Evolutionary conservation across 2,888 invertebrate species (phyloP).

Genomic region (Iphiclides podalirius): DNA sequence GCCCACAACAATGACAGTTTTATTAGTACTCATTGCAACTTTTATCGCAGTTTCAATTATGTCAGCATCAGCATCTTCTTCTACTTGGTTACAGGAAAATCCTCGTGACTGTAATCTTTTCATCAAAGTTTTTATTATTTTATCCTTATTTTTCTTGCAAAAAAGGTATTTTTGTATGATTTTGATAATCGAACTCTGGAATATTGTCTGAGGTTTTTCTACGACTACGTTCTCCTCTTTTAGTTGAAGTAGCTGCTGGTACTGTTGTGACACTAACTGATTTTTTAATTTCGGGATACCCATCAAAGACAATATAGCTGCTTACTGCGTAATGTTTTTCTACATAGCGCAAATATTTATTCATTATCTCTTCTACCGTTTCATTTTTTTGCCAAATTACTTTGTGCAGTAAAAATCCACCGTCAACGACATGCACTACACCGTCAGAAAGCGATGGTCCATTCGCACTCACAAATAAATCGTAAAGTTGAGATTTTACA

Average conservation of each 20-base stretch:
- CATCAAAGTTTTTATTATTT: constrained; percentile 33
- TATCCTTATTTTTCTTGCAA: constrained; percentile 29
- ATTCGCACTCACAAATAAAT: constrained; percentile 27
- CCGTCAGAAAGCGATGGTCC: constrained; percentile 29
- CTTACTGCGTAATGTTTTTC: constrained; percentile 26
- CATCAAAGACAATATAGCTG: constrained; percentile 30
- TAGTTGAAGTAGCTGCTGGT: constrained; percentile 19
- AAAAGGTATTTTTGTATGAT: not conserved
- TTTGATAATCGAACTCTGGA: constrained; percentile 31
- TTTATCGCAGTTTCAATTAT: not conserved
- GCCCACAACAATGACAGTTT: constrained; percentile 34
- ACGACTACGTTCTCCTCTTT: constrained; percentile 26
- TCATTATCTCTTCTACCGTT: constrained; percentile 9
- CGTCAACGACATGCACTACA: constrained; percentile 35
- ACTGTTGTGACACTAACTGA: constrained; percentile 17
- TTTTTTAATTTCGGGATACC: constrained; percentile 13
- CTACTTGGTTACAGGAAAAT: constrained; percentile 32
- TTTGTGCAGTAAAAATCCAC: constrained; percentile 40
- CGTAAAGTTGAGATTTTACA: constrained; percentile 34
- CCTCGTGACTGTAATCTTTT: constrained; percentile 26
- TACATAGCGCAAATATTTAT: not conserved
- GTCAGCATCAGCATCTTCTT: constrained; percentile 33
- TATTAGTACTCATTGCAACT: constrained; percentile 29
- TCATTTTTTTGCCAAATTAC: constrained; percentile 33
- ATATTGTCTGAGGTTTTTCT: constrained; percentile 27